Conservation (phyloP, 2,888 invertebrate genomes). For the Craniophora ligustri region DNA sequence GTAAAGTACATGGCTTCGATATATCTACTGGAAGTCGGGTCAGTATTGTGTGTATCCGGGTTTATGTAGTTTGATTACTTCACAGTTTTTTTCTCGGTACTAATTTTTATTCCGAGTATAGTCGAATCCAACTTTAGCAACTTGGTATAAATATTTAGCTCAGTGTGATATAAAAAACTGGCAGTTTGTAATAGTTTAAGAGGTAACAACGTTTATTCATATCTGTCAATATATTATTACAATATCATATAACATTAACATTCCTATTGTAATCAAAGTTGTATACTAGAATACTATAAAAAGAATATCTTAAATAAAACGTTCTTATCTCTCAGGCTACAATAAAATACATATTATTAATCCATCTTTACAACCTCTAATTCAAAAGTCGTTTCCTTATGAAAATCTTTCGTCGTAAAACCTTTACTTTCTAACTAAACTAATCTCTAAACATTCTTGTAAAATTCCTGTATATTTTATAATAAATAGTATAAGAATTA, state of each 20-base stretch:
- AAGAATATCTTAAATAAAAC: constrained; percentile 5
- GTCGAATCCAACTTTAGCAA: not conserved
- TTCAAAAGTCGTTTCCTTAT: not conserved
- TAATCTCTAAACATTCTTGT: constrained; percentile 37
- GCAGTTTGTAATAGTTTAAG: constrained; percentile 21
- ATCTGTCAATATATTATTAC: not conserved
- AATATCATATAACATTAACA: constrained; percentile 5
- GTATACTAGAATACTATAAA: constrained; percentile 2
- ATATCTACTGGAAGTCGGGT: too few species aligned
- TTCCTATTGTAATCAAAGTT: constrained; percentile 29
- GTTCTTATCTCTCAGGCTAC: constrained; percentile 41
- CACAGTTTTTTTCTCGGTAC: too few species aligned
- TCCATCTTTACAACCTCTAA: constrained; percentile 16
- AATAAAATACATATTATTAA: constrained; percentile 47
- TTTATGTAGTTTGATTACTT: too few species aligned
- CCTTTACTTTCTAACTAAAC: constrained; percentile 12
- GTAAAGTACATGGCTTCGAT: too few species aligned
- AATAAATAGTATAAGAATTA: constrained; percentile 45
- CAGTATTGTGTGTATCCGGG: too few species aligned
- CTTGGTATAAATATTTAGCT: constrained; percentile 8
- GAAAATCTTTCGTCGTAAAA: not conserved
- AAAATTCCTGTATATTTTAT: constrained; percentile 42
- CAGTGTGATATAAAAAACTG: constrained; percentile 7
- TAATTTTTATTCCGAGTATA: too few species aligned
- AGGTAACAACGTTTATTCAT: constrained; percentile 33